Base-by-base conservation (phyloP, 37 sponge, comb jelly and placozoan species). In the Halichondria panicea region DNA sequence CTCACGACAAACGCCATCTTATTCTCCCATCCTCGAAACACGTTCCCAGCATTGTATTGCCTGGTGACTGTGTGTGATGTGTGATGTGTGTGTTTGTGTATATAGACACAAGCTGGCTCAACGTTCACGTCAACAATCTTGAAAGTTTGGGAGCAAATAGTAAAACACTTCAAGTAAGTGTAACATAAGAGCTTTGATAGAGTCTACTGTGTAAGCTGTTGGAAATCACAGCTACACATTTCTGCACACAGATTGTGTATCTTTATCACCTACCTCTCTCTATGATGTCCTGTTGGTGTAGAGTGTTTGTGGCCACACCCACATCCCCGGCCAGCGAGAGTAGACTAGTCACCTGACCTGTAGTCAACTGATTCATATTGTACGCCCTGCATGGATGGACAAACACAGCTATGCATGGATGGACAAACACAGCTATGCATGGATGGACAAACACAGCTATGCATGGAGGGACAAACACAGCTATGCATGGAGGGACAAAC, bases 1-100 rank as follows among this genome's bases (percentile, higher is more conserved):
- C 92, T 78, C 35, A 83, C 89, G 27, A 67, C 55, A 79, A 63
- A 91, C 44, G 74, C 72, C 84, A 91, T 75, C 0, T 8, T 40
- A 43, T 27, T 25, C 30, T 77, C 61, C 15, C 38, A 36, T 9
- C 87, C 87, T 34, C 45, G 48, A 58, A 72, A 91, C 74, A 82
- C 79, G 46, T 71, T 44, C 12, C 34, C 1, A 0, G 41, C 12
- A 74, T 91, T 86, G 62, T 62, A 89, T 22, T 37, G 25, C 39
- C 43, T 35, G 3, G 87, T 72, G 75, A 89, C 87, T 84, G 63
- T 43, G 5, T 7, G 21, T n/a, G 27, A 59, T 11, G 22, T 43
- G 13, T 30, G 5, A 28, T 44, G 31, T n/a, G n/a, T n/a, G n/a
- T n/a, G n/a, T n/a, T n/a, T n/a, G n/a, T n/a, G n/a, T n/a, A n/a